phyloP scores from a whole-genome alignment of 2,797 vertebrate genomes.

The Schizothorax lantsangensis region DNA sequence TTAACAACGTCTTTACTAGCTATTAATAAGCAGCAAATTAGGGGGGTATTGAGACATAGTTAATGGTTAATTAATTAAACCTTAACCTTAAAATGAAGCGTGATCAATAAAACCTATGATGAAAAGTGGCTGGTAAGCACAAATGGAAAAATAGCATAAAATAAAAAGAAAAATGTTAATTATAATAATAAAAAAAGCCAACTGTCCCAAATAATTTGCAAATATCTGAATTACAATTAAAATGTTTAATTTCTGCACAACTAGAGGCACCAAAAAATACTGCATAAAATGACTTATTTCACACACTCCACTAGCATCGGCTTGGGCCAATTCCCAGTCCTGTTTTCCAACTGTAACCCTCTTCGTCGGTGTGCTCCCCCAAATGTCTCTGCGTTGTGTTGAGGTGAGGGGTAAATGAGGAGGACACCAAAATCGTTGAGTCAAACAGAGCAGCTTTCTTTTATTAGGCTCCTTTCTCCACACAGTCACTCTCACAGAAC shows the following conservation, averaged over 20 bases:
- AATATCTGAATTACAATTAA: neutral
- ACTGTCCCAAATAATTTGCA: neutral
- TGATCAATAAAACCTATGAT: neutral
- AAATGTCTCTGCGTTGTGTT: too few species aligned
- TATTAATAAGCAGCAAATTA: neutral
- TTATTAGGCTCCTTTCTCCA: too few species aligned
- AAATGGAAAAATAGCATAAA: neutral
- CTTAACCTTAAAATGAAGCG: neutral
- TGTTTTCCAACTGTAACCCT: too few species aligned
- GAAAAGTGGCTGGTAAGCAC: neutral
- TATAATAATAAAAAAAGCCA: neutral
- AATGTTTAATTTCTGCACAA: neutral
- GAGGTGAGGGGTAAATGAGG: too few species aligned
- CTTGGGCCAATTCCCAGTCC: neutral
- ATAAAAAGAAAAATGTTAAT: neutral
- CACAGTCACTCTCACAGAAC: too few species aligned
- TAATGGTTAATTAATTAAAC: neutral
- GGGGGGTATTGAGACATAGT: neutral
- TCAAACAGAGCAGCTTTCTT: too few species aligned
- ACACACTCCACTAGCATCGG: neutral
- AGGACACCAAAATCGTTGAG: too few species aligned
- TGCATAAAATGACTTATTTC: neutral
- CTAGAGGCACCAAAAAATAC: neutral
- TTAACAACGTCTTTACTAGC: neutral
- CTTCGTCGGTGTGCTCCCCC: too few species aligned